Evolutionary conservation across 2,888 invertebrate genomes (phyloP).

Genomic region (Meteorus colon): DNA sequence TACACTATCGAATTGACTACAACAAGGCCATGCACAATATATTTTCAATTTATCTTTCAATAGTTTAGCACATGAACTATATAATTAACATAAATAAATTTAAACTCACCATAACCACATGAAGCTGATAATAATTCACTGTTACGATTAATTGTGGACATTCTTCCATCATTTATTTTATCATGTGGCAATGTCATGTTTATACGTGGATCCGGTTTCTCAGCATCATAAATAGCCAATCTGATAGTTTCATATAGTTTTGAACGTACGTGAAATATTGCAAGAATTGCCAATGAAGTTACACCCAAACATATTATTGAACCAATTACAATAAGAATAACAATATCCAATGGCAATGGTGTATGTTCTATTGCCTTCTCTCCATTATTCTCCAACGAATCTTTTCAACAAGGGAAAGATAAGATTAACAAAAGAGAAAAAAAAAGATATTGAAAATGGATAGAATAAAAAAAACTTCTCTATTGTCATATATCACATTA

Average conservation of each 20-base stretch:
- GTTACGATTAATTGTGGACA: conserved; percentile 53
- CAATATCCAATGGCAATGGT: conserved; percentile 64
- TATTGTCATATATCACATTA: background rate
- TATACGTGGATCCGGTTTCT: conserved; percentile 55
- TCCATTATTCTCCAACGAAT: conserved; percentile 30
- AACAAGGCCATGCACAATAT: background rate
- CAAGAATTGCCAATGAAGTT: conserved; percentile 64
- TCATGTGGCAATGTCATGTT: conserved; percentile 50
- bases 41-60: background rate
- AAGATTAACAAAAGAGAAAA: background rate
- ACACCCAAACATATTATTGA: conserved; percentile 66
- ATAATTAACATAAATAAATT: background rate
- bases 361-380: conserved; percentile 57
- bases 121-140: conserved; percentile 47
- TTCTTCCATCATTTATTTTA: conserved; percentile 52
- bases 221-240: conserved; percentile 65
- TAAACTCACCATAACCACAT: conserved; percentile 49
- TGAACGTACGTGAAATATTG: conserved; percentile 67
- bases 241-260: conserved; percentile 66
- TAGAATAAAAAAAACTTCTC: background rate
- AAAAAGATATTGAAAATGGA: background rate
- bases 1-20: background rate
- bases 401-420: background rate
- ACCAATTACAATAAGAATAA: conserved; percentile 65
- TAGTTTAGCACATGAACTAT: background rate